phyloP scores from a whole-genome alignment of 2,113 vertebrate genomes.

The Podocnemis expansa region DNA sequence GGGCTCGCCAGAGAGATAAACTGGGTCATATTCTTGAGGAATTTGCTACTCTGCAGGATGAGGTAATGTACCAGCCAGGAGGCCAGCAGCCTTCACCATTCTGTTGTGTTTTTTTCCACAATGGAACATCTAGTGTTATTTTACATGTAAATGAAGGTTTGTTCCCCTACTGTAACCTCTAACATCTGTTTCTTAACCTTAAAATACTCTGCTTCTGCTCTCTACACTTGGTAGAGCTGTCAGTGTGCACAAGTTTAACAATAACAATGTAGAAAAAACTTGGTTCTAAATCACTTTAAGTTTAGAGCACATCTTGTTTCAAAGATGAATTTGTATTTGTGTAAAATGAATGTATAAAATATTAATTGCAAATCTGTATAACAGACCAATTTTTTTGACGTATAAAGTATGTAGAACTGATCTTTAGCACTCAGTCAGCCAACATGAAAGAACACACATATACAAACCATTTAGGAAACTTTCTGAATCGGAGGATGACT shows the following conservation, averaged over 20 bases:
- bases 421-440: neutral
- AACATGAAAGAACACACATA: neutral
- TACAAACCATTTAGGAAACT: neutral
- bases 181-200: neutral
- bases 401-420: neutral
- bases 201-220: neutral
- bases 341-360: neutral
- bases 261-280: rapidly evolving
- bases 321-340: neutral
- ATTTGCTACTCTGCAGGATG: conserved; percentile 97
- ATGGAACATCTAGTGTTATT: neutral
- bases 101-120: neutral
- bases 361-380: neutral
- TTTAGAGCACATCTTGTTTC: neutral
- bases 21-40: conserved; percentile 98
- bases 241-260: neutral
- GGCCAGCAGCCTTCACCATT: neutral
- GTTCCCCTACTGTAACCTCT: neutral
- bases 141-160: neutral
- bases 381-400: neutral
- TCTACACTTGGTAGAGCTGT: neutral
- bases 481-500: neutral
- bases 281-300: neutral
- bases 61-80: conserved; percentile 79
- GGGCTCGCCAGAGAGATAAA: conserved; percentile 97